Conservation (phyloP, 2,113 vertebrate genomes). For the Mirounga angustirostris region DNA sequence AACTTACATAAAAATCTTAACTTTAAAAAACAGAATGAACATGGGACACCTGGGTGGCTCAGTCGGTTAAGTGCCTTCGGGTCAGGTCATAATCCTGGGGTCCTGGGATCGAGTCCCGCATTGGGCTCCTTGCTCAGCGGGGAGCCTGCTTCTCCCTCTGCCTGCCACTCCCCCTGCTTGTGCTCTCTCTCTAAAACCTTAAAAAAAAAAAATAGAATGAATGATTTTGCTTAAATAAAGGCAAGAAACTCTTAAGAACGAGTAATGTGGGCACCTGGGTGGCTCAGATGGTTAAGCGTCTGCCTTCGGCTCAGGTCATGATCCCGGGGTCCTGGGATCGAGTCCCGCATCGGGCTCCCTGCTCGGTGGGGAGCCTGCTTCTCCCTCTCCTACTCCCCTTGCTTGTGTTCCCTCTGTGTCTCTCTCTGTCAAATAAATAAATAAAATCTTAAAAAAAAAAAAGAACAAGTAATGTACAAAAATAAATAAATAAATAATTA, state of each 20-base stretch:
- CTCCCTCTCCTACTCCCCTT: no score
- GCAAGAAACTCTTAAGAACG: not conserved
- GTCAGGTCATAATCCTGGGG: not conserved
- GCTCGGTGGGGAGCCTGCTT: no score
- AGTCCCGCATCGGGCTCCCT: no score
- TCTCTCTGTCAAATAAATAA: no score
- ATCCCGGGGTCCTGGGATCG: no score
- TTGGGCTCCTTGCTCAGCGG: no score
- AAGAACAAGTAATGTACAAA: not conserved
- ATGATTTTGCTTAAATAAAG: not conserved
- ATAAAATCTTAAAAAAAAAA: no score
- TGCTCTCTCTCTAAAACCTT: not conserved
- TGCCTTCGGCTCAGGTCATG: no score
- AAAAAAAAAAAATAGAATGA: not conserved
- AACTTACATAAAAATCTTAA: not conserved
- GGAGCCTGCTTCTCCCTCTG: not conserved
- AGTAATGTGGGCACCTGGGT: not conserved
- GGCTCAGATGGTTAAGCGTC: no score
- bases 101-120: not conserved
- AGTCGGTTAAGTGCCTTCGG: not conserved
- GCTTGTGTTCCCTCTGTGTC: no score
- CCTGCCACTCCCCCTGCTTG: no score
- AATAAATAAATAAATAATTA: no score
- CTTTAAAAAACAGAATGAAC: not conserved
- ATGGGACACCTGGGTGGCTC: not conserved